Percentiles rank a stretch among this genome's conserved stretches.
Conservation (phyloP, 2,888 invertebrate genomes). For the Ichneumoninae sp. region DNA sequence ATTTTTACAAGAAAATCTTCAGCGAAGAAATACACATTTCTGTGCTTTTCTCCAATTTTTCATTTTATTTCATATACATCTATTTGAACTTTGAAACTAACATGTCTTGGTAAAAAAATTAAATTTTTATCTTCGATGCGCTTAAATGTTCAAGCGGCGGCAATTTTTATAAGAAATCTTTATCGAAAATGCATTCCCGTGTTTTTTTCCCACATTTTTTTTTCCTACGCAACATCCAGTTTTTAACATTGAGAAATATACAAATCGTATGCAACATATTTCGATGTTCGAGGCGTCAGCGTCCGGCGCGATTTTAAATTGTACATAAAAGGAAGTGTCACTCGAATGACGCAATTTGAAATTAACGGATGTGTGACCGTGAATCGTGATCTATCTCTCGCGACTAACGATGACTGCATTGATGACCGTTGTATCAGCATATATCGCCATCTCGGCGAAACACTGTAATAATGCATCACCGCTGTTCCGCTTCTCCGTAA, state of each 20-base stretch:
- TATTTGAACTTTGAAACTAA: too few relatives aligned
- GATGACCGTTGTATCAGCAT: slow-evolving; percentile 16
- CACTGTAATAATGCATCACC: slow-evolving; percentile 31
- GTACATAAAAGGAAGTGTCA: neutral
- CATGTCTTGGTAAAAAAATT: too few relatives aligned
- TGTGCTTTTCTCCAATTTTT: too few relatives aligned
- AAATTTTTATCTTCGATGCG: too few relatives aligned
- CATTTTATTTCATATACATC: too few relatives aligned
- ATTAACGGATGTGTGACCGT: slow-evolving; percentile 47
- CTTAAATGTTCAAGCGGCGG: too few relatives aligned
- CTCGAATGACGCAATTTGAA: slow-evolving; percentile 23
- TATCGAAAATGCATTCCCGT: neutral
- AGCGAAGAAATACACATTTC: too few relatives aligned
- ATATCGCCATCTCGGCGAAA: slow-evolving; percentile 36
- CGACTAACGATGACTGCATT: slow-evolving; percentile 29
- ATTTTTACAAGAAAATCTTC: too few relatives aligned
- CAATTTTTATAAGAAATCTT: too few relatives aligned
- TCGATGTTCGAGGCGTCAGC: neutral
- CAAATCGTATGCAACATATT: neutral
- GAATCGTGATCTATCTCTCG: slow-evolving; percentile 48
- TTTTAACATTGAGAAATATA: neutral
- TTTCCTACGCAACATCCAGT: neutral
- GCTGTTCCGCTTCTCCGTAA: neutral
- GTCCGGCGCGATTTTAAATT: neutral
- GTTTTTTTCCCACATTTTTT: neutral